Evolutionary conservation across 2,113 vertebrate genomes (phyloP).

Genomic region (Lophotis ruficrista): DNA sequence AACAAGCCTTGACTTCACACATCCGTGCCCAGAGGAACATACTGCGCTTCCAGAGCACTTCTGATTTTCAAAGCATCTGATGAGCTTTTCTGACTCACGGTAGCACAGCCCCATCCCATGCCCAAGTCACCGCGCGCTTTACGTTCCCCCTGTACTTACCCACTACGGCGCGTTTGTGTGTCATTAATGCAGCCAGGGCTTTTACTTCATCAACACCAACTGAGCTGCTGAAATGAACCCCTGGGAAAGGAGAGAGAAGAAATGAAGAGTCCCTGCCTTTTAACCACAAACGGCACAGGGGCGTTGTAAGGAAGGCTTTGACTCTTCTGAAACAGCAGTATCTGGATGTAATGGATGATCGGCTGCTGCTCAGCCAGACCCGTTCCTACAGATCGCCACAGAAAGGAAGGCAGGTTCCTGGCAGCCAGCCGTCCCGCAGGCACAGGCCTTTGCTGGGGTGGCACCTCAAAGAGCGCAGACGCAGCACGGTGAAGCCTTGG

Average conservation of each 20-base stretch:
- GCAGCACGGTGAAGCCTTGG: accelerated
- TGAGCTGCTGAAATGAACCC: constrained; percentile 13
- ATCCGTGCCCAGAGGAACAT: not conserved
- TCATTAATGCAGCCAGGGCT: constrained; percentile 45
- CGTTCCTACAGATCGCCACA: not conserved
- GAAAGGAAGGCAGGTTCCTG: not conserved
- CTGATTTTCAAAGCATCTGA: not conserved
- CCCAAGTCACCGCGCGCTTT: not conserved
- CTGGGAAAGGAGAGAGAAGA: constrained; percentile 6
- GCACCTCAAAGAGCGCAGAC: not conserved
- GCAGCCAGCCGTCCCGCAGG: accelerated
- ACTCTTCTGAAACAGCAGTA: not conserved
- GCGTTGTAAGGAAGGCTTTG: not conserved
- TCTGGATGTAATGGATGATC: not conserved
- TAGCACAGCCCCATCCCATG: not conserved
- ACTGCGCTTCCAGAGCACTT: not conserved
- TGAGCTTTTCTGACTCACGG: not conserved
- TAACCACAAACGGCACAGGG: not conserved
- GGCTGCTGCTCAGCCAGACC: not conserved
- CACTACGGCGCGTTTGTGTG: not conserved
- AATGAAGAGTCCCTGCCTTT: not conserved
- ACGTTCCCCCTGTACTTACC: not conserved
- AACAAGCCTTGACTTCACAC: not conserved
- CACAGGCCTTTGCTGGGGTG: not conserved
- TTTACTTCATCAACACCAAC: not conserved